Percentiles rank a stretch among this genome's conserved stretches.
Evolutionary conservation across 2,888 invertebrate species (phyloP).

Genomic region (Drosophila tanythrix): DNA sequence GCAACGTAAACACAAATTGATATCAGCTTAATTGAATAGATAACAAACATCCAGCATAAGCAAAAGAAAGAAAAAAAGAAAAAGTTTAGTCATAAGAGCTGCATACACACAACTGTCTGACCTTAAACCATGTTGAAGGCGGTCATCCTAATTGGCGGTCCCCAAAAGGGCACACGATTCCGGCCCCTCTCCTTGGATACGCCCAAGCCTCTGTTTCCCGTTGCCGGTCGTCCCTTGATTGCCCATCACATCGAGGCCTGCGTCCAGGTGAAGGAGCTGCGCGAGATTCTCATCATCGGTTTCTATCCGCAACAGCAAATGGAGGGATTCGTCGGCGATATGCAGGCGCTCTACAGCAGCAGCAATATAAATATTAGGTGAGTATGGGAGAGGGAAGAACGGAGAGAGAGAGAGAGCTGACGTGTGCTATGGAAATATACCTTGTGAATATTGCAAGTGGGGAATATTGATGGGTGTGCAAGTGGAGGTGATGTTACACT

Average conservation of each 20-base stretch:
- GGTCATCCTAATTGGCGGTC: conserved; percentile 96
- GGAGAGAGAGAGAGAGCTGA: conserved; percentile 10
- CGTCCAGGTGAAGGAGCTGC: conserved; percentile 90
- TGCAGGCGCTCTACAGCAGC: conserved; percentile 91
- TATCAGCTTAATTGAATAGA: conserved; percentile 43
- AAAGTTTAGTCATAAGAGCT: conserved; percentile 45
- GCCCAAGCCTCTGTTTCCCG: conserved; percentile 99
- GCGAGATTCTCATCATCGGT: conserved; percentile 97
- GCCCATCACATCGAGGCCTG: conserved; percentile 99
- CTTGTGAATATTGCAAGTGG: not conserved
- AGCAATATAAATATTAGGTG: conserved; percentile 90
- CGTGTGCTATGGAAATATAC: conserved; percentile 22
- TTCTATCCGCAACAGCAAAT: conserved; percentile 95
- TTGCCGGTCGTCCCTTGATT: conserved; percentile 97
- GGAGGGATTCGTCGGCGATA: conserved; percentile 93
- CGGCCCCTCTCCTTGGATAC: conserved; percentile 97
- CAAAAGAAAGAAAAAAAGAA: conserved; percentile 16
- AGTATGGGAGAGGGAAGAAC: not conserved
- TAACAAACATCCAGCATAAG: conserved; percentile 34
- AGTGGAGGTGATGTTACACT: not conserved
- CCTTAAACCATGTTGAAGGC: conserved; percentile 89
- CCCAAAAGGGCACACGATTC: conserved; percentile 98
- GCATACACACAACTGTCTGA: conserved; percentile 8
- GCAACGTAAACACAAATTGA: conserved; percentile 72
- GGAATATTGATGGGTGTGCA: not conserved